Conservation (phyloP, 2,113 vertebrate species). For the Psilopsiagon aymara region DNA sequence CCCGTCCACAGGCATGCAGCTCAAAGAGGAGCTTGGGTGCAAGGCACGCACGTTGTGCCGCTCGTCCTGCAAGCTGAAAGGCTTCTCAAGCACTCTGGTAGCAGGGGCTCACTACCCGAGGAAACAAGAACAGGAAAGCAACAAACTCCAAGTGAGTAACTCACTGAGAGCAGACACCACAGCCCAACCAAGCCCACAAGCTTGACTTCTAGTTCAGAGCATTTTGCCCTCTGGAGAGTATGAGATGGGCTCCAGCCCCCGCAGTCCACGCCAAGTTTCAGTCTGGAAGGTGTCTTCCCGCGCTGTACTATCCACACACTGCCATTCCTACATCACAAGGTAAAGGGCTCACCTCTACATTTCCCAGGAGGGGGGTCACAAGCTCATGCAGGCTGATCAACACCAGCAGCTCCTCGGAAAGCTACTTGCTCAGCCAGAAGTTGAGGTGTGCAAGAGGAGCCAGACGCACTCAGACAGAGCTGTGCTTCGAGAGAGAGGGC, state of each 20-base stretch:
- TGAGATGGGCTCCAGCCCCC: not conserved
- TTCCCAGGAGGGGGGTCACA: not conserved
- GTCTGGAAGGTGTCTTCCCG: not conserved
- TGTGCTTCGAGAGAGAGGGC: not conserved
- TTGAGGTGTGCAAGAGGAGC: not conserved
- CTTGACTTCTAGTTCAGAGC: not conserved
- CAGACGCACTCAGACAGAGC: accelerated
- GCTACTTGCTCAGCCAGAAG: not conserved
- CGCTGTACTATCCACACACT: accelerated
- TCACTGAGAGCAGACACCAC: accelerated
- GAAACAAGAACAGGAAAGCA: not conserved
- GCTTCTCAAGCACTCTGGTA: not conserved
- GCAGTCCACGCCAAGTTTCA: not conserved
- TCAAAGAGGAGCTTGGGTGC: not conserved
- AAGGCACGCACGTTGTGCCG: not conserved
- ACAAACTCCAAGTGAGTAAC: not conserved
- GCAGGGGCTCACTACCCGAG: not conserved
- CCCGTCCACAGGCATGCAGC: not conserved
- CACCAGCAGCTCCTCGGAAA: not conserved
- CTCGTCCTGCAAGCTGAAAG: not conserved
- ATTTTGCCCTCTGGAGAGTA: not conserved
- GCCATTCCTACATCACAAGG: not conserved
- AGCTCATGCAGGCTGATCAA: not conserved
- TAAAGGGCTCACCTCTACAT: not conserved
- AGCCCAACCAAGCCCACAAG: not conserved